Conservation (phyloP, 2,888 invertebrate genomes). For the Digitonthophagus gazella region DNA sequence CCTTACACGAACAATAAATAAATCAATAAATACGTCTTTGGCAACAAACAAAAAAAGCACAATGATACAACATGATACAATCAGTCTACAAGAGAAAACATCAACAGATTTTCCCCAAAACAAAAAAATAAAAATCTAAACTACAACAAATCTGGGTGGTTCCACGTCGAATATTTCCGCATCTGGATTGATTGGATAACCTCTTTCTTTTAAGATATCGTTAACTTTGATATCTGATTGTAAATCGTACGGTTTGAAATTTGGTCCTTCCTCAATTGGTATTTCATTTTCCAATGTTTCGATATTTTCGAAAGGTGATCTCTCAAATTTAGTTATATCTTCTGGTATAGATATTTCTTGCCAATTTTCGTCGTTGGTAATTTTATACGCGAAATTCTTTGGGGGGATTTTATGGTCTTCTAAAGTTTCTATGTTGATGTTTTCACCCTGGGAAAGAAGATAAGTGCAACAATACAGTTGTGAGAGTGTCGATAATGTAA, state of each 20-base stretch:
- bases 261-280: slow-evolving; percentile 11
- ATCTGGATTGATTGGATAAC: slow-evolving; percentile 42
- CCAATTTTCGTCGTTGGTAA: neutral
- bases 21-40: neutral
- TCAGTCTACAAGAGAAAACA: neutral
- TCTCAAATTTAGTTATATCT: too few relatives aligned
- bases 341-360: neutral
- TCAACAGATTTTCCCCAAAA: neutral
- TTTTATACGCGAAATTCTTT: neutral
- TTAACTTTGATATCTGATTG: slow-evolving; percentile 35
- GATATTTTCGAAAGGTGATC: too few relatives aligned
- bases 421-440: neutral
- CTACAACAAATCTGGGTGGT: neutral
- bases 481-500: too few relatives aligned
- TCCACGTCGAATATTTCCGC: neutral
- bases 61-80: neutral
- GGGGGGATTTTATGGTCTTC: neutral
- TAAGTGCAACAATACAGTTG: neutral
- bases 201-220: slow-evolving; percentile 32
- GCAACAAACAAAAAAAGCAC: neutral
- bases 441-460: neutral
- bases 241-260: slow-evolving; percentile 28
- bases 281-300: slow-evolving; percentile 41
- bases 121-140: neutral
- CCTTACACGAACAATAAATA: neutral